These are phyloP conservation scores for Chironomus tentans DNA, from an alignment of 2,888 invertebrate species.

Conservation along the genomic window DNA sequence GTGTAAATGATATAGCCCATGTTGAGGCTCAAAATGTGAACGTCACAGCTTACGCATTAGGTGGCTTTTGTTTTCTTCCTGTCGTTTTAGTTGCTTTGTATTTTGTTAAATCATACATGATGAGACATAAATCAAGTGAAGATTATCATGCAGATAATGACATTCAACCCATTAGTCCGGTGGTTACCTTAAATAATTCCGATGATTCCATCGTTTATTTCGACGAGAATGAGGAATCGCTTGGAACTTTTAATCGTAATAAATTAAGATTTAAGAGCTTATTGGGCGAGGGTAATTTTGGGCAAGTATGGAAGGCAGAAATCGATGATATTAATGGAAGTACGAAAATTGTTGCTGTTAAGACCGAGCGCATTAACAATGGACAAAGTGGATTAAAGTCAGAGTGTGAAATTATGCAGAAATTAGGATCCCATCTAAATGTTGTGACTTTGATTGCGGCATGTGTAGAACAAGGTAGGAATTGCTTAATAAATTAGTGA, in stretches of 20 bases:
- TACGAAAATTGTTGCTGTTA: conserved; percentile 72
- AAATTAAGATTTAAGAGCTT: conserved; percentile 68
- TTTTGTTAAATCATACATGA: conserved; percentile 47
- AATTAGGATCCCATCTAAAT: conserved; percentile 66
- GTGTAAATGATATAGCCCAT: background rate
- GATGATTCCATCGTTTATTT: conserved; percentile 30
- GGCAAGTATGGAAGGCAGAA: conserved; percentile 81
- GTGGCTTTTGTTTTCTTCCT: conserved; percentile 52
- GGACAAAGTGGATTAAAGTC: conserved; percentile 67
- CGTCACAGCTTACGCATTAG: conserved; percentile 49
- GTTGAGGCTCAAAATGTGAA: background rate
- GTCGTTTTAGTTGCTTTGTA: conserved; percentile 50
- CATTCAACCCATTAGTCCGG: conserved; percentile 43
- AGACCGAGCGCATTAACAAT: conserved; percentile 70
- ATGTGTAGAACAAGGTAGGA: conserved; percentile 68
- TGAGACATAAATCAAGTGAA: conserved; percentile 45
- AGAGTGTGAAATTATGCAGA: conserved; percentile 76
- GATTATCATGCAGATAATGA: conserved; percentile 54
- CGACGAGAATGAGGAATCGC: conserved; percentile 35
- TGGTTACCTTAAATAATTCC: conserved; percentile 37
- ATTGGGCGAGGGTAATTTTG: conserved; percentile 77
- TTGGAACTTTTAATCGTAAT: conserved; percentile 54
- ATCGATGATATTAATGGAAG: conserved; percentile 71
- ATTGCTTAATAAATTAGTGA: conserved; percentile 28
- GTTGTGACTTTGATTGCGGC: conserved; percentile 73